Base-by-base conservation (phyloP, 2,888 invertebrate species). In the Stenichneumon culpator region DNA sequence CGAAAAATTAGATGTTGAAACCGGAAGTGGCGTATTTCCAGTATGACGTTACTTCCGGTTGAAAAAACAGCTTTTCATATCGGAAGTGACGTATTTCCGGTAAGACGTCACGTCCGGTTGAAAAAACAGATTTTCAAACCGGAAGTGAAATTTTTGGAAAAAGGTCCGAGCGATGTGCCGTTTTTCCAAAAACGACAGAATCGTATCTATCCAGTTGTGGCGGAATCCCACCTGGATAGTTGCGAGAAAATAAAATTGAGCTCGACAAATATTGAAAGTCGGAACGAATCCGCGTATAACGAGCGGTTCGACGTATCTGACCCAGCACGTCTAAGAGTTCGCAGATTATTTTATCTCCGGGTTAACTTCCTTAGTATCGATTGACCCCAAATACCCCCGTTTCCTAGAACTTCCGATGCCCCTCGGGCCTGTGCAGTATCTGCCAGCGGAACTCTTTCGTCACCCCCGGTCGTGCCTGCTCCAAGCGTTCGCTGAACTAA, bases 351-450 rank as follows among this genome's bases (percentile, higher is more conserved):
- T 85, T 82, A 82, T 85, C 82, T 85, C 85, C 79, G 85, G 85
- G 79, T 85, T 85, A 85, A 85, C 85, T 85, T 85, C 79, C 85
- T 82, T 85, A 82, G 79, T 85, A 85, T 85, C 85, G 85, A 85
- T 85, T 82, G 85, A 85, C 85, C 85, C 85, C 60, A 54, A 85
- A 82, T 77, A 85, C 72, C 85, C 80, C 80, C 77, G 69, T 80
- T 82, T 84, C 79, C 77, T 54, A 65, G 73, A 68, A 73, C 67
- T 4, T 67, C 75, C 79, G 73, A 85, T 79, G 75, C 74, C 79
- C 74, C 82, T 77, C 72, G 60, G 25, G 63, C 80, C 63, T 32
- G 44, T 44, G 16, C 44, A 60, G 28, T 60, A 25, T 19, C 70
- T 4, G 75, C 83, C 77, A 74, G 50, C 50, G 73, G 68, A 70